These are phyloP conservation scores for Lucilia sericata DNA, from an alignment of 1,140 invertebrate genomes.

Conservation along the genomic window DNA sequence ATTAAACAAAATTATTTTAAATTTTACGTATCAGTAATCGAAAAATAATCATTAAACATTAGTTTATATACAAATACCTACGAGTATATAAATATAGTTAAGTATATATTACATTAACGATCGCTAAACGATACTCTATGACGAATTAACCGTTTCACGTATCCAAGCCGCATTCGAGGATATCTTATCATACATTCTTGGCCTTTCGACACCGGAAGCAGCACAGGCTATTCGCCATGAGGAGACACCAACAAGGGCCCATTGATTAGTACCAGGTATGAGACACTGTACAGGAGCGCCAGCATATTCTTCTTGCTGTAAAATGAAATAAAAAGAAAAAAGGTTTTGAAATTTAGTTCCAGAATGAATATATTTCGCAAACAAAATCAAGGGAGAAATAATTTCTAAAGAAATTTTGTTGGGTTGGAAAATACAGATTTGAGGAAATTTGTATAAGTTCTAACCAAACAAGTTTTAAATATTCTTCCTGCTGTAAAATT, in stretches of 20 bases:
- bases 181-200: constrained; percentile 84
- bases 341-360: neutral
- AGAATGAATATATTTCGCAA: too few relatives aligned
- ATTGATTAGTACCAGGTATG: constrained; percentile 73
- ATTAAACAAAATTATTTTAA: too few relatives aligned
- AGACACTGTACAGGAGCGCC: constrained; percentile 85
- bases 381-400: too few relatives aligned
- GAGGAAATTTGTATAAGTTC: too few relatives aligned
- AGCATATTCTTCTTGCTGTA: constrained; percentile 86
- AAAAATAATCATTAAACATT: too few relatives aligned
- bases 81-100: neutral
- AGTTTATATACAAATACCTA: constrained; percentile 32
- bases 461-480: too few relatives aligned
- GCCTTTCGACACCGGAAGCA: constrained; percentile 76
- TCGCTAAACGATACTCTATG: constrained; percentile 47
- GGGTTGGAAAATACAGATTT: too few relatives aligned
- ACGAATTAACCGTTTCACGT: constrained; percentile 73
- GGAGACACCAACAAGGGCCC: constrained; percentile 80
- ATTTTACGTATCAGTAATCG: too few relatives aligned
- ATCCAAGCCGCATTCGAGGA: constrained; percentile 86
- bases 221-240: constrained; percentile 86
- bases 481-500: too few relatives aligned
- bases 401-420: too few relatives aligned
- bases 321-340: constrained; percentile 48
- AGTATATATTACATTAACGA: constrained; percentile 25